Conservation (phyloP, 2,888 invertebrate genomes). For the Apodemia mormo region DNA sequence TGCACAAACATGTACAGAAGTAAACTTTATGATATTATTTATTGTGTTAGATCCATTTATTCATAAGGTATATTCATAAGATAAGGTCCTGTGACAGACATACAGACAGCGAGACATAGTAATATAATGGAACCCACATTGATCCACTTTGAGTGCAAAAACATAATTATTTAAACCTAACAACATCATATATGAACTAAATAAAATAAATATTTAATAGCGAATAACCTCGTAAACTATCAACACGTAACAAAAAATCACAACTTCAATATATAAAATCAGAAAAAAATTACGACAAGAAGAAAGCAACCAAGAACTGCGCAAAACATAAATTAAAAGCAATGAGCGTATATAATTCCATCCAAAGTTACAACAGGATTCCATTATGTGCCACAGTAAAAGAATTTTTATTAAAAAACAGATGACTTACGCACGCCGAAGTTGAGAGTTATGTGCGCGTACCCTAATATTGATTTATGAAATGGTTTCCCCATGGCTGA, state of each 20-base stretch:
- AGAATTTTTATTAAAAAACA: constrained; percentile 36
- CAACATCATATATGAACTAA: too few relatives aligned
- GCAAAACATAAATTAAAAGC: constrained; percentile 11
- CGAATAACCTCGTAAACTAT: too few relatives aligned
- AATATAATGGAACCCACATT: too few relatives aligned
- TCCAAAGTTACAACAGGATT: constrained; percentile 29
- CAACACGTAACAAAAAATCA: background rate
- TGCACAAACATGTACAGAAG: too few relatives aligned
- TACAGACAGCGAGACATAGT: too few relatives aligned
- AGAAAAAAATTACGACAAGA: background rate
- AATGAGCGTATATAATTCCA: constrained; percentile 27
- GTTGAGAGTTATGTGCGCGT: constrained; percentile 5
- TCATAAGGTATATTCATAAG: too few relatives aligned
- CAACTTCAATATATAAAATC: background rate
- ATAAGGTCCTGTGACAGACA: too few relatives aligned
- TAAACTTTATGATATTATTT: too few relatives aligned
- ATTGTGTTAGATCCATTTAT: too few relatives aligned
- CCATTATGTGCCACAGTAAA: constrained; percentile 28
- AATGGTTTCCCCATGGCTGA: background rate
- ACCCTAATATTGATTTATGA: background rate
- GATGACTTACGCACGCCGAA: constrained; percentile 31
- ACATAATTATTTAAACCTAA: too few relatives aligned
- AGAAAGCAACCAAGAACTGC: background rate
- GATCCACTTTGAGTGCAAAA: too few relatives aligned
- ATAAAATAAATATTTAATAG: too few relatives aligned